Evolutionary conservation across 2,888 invertebrate species (phyloP).

Genomic region (Ochropleura plecta): DNA sequence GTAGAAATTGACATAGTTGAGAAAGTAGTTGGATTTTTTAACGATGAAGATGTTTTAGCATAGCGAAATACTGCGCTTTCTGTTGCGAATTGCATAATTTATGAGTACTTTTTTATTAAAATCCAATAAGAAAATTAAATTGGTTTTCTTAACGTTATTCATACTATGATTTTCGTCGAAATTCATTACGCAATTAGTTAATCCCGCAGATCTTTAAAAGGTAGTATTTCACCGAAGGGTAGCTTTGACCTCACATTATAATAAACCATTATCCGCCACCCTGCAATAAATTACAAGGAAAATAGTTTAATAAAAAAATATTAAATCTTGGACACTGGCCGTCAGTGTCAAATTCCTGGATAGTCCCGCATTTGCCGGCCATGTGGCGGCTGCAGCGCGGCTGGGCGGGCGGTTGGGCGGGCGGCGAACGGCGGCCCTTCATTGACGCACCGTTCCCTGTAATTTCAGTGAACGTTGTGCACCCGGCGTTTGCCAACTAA

Average conservation of each 20-base stretch:
- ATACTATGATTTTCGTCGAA: no score
- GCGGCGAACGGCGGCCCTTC: conserved; percentile 46
- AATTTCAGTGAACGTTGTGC: conserved; percentile 81
- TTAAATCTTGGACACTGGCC: conserved; percentile 16
- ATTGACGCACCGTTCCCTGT: conserved; percentile 79
- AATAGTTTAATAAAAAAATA: background rate
- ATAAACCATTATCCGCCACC: background rate
- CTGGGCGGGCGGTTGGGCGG: conserved; percentile 37
- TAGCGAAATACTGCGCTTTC: background rate
- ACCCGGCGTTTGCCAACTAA: conserved; percentile 84
- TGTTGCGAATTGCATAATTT: background rate
- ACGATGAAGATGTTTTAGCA: background rate
- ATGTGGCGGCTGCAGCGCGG: conserved; percentile 34
- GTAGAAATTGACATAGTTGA: background rate
- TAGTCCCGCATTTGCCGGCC: conserved; percentile 47
- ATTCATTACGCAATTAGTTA: no score
- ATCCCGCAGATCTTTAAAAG: background rate
- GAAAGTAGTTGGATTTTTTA: background rate
- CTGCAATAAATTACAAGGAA: background rate
- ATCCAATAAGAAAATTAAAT: no score
- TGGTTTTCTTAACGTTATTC: no score
- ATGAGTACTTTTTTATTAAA: background rate
- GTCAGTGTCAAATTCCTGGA: conserved; percentile 39
- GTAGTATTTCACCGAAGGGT: background rate
- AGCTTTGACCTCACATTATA: background rate